phyloP scores from a whole-genome alignment of 2,797 vertebrate genomes.

The Chelidonichthys spinosus region DNA sequence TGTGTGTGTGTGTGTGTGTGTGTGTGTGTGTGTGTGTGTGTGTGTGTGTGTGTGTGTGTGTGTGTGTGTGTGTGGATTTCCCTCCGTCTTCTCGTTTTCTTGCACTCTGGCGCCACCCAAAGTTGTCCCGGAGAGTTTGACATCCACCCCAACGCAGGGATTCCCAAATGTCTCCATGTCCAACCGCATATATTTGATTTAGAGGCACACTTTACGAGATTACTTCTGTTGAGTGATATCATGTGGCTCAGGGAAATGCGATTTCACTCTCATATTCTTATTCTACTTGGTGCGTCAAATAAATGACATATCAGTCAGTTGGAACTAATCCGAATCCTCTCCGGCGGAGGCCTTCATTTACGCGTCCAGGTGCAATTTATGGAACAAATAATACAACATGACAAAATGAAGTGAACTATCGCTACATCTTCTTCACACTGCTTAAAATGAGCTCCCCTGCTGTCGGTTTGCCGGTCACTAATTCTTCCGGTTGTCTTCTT shows the following conservation, averaged over 20 bases:
- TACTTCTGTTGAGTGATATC: neutral
- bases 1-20: slow-evolving; percentile 7
- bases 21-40: neutral
- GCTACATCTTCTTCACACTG: neutral
- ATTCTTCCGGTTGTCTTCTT: neutral
- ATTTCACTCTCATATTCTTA: slow-evolving; percentile 11
- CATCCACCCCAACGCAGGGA: slow-evolving; percentile 28
- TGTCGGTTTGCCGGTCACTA: neutral
- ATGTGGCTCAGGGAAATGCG: neutral
- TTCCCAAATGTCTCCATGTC: slow-evolving; percentile 11
- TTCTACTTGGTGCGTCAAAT: slow-evolving; percentile 24
- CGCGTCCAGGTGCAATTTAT: neutral
- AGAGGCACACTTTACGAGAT: neutral
- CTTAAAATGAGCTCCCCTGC: neutral
- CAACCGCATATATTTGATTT: slow-evolving; percentile 19
- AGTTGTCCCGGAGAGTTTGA: slow-evolving; percentile 38
- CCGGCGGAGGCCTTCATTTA: neutral
- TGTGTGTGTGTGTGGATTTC: neutral
- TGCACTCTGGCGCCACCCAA: slow-evolving; percentile 81
- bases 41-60: slow-evolving; percentile 1
- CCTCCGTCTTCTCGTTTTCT: slow-evolving; percentile 39
- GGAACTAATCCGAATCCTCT: slow-evolving; percentile 42
- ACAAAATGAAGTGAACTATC: neutral
- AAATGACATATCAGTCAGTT: slow-evolving; percentile 36
- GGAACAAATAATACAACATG: neutral